Percentiles rank a stretch among this genome's conserved stretches.
Conservation (phyloP, 2,797 vertebrate genomes). For the Yasuhikotakia modesta region DNA sequence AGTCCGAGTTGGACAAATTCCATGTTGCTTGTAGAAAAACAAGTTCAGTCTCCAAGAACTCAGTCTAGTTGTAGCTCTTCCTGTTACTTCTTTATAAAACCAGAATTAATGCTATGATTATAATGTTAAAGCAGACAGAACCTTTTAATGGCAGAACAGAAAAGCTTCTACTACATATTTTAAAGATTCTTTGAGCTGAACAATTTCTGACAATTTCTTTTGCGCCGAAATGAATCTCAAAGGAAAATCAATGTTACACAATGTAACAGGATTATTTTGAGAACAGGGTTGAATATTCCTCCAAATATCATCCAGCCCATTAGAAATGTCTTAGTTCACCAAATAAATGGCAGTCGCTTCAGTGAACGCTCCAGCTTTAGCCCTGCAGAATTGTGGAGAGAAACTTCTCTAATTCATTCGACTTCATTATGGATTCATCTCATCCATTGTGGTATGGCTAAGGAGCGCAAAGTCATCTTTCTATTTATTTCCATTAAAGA, state of each 20-base stretch:
- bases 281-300: conserved; percentile 2
- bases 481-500: conserved; percentile 56
- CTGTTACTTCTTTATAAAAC: neutral
- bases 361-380: neutral
- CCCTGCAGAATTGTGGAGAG: conserved; percentile 20
- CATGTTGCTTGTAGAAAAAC: neutral
- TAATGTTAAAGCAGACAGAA: neutral
- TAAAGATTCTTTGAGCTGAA: neutral
- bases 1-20: conserved; percentile 17
- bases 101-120: neutral
- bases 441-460: conserved; percentile 31
- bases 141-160: neutral
- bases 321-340: conserved; percentile 44
- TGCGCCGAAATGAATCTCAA: conserved; percentile 18
- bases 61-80: neutral
- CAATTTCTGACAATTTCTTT: conserved; percentile 2
- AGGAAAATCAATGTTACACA: conserved; percentile 30
- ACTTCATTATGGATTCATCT: conserved; percentile 40
- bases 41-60: neutral
- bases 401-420: conserved; percentile 49
- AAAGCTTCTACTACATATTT: conserved; percentile 7
- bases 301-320: conserved; percentile 43
- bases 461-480: conserved; percentile 29
- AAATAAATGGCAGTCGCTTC: conserved; percentile 23
- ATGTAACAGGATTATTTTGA: conserved; percentile 36